Percentiles rank a stretch among this genome's conserved stretches.
These are phyloP conservation scores for Lepidotrigona ventralis DNA, from an alignment of 1,140 invertebrate species.

Conservation along the genomic window DNA sequence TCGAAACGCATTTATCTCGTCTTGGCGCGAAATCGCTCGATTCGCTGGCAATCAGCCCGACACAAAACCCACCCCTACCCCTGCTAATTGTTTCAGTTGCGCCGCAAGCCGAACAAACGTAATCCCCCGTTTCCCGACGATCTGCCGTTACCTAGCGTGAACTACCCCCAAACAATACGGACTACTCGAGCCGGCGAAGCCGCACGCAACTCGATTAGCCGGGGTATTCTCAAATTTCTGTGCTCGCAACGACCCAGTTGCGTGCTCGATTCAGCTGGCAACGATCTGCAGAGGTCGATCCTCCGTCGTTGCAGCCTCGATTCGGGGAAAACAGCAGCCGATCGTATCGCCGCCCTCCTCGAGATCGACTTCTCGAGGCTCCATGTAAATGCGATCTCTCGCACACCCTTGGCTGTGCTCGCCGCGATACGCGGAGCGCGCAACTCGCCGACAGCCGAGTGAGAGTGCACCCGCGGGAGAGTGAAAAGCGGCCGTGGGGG, in stretches of 20 bases:
- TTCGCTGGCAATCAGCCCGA: background rate
- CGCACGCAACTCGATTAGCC: background rate
- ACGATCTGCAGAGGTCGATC: background rate
- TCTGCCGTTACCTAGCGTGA: background rate
- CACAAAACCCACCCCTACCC: background rate
- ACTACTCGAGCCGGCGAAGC: background rate
- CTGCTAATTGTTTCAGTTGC: background rate
- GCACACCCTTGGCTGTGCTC: slow-evolving; percentile 10
- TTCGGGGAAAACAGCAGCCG: slow-evolving; percentile 48
- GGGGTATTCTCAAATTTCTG: background rate
- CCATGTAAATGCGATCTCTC: slow-evolving; percentile 63
- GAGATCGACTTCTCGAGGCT: slow-evolving; percentile 49
- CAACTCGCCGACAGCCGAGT: slow-evolving; percentile 18
- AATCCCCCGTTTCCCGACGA: background rate
- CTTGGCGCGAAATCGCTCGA: background rate
- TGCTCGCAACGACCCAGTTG: background rate
- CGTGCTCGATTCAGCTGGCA: background rate
- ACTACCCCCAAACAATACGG: background rate
- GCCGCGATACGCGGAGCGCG: too few relatives aligned
- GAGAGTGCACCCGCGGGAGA: slow-evolving; percentile 57
- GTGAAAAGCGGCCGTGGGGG: slow-evolving; percentile 39
- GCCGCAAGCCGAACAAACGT: background rate
- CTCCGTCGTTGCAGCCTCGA: background rate
- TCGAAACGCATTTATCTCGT: background rate
- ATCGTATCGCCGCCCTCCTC: slow-evolving; percentile 42